Conservation (phyloP, 2,113 vertebrate genomes). For the Laterallus jamaicensis region DNA sequence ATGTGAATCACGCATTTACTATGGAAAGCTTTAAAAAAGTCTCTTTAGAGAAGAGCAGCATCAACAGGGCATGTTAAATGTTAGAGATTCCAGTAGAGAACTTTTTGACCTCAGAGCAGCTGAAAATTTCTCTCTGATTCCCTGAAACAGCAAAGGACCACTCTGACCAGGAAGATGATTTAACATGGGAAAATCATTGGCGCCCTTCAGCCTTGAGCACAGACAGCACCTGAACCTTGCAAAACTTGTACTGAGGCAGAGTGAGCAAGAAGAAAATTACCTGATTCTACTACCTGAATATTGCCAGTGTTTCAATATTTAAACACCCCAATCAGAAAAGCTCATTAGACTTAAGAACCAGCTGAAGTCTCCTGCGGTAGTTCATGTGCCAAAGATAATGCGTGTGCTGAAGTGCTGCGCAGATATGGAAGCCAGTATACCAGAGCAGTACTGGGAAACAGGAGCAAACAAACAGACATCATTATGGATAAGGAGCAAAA, state of each 20-base stretch:
- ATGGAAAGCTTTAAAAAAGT: not conserved
- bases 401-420: not conserved
- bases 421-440: not conserved
- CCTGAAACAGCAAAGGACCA: not conserved
- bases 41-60: not conserved
- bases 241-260: not conserved
- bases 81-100: not conserved
- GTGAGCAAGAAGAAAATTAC: not conserved
- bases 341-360: not conserved
- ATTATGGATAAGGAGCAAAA: not conserved
- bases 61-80: not conserved
- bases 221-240: not conserved
- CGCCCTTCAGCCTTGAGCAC: not conserved
- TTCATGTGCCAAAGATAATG: not conserved
- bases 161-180: not conserved
- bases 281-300: not conserved
- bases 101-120: not conserved
- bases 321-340: not conserved
- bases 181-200: not conserved
- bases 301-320: not conserved
- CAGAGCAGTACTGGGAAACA: not conserved
- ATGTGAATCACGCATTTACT: not conserved
- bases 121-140: not conserved
- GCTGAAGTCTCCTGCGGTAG: not conserved
- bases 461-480: not conserved